These are phyloP conservation scores for Scalopus aquaticus DNA, from an alignment of 2,113 vertebrate species.

Conservation along the genomic window DNA sequence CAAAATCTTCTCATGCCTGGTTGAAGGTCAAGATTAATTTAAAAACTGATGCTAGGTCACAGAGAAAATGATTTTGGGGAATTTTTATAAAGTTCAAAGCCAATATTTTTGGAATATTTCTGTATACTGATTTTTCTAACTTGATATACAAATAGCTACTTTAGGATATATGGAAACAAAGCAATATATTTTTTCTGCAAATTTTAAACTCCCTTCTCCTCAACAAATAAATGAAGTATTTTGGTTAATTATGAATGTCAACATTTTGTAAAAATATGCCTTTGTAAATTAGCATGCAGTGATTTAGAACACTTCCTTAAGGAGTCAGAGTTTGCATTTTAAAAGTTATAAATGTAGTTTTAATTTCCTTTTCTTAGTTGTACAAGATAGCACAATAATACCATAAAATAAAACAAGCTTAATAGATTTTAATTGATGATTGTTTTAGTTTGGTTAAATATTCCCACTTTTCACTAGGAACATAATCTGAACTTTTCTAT, in stretches of 20 bases:
- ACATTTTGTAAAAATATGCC: background rate
- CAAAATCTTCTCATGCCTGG: background rate
- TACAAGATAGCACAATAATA: background rate
- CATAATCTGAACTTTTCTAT: background rate
- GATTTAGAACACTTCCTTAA: constrained; percentile 46
- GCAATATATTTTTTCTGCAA: constrained; percentile 58
- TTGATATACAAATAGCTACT: constrained; percentile 43
- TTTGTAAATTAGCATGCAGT: constrained; percentile 46
- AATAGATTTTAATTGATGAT: constrained; percentile 7
- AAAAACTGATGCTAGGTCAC: background rate
- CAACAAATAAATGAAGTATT: constrained; percentile 29
- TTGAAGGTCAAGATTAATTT: constrained; percentile 43
- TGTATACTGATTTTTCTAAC: constrained; percentile 36
- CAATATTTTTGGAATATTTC: constrained; percentile 16
- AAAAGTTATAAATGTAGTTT: background rate
- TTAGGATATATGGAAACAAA: constrained; percentile 63
- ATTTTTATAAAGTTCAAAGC: constrained; percentile 49
- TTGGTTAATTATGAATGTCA: constrained; percentile 48
- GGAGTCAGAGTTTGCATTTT: background rate
- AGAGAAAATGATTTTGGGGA: constrained; percentile 4
- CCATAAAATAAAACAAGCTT: background rate
- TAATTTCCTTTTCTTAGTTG: background rate
- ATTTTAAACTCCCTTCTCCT: background rate
- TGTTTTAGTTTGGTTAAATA: background rate
- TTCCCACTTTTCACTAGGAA: background rate